phyloP scores from a whole-genome alignment of 1,140 invertebrate species.

The Aphelinus certus region DNA sequence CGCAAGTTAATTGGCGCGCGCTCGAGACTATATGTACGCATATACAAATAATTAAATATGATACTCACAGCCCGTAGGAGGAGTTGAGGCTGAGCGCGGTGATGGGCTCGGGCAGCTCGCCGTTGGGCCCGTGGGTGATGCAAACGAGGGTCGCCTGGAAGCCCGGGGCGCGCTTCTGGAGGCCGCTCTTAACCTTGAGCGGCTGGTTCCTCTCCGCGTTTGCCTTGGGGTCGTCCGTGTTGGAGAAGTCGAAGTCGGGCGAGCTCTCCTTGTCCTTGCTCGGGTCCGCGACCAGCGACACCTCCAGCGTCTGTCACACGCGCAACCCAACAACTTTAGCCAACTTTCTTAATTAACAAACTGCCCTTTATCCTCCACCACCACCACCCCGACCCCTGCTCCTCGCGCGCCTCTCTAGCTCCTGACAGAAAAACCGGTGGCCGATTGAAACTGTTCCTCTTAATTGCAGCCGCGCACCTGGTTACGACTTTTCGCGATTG shows the following conservation, averaged over 20 bases:
- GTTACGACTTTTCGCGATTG: too few species aligned
- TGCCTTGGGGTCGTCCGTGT: slow-evolving; percentile 64
- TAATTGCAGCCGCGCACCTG: too few species aligned
- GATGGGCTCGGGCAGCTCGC: slow-evolving; percentile 82
- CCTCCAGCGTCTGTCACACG: slow-evolving; percentile 80
- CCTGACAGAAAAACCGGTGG: too few species aligned
- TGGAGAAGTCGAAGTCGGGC: slow-evolving; percentile 80
- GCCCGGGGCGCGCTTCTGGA: slow-evolving; percentile 84
- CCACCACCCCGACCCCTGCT: too few species aligned
- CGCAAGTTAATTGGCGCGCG: too few species aligned
- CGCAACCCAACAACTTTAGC: not conserved
- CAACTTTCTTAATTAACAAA: slow-evolving; percentile 21
- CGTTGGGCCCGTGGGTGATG: slow-evolving; percentile 83
- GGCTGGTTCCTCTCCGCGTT: slow-evolving; percentile 64
- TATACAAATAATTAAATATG: too few species aligned
- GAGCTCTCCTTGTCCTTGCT: slow-evolving; percentile 81
- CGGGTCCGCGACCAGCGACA: slow-evolving; percentile 86
- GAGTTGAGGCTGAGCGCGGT: slow-evolving; percentile 93
- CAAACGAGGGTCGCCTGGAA: slow-evolving; percentile 97
- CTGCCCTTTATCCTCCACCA: not conserved
- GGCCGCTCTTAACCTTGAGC: slow-evolving; percentile 79
- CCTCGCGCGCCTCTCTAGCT: too few species aligned
- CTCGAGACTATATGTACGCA: too few species aligned
- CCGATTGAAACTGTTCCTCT: too few species aligned
- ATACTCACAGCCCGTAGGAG: slow-evolving; percentile 93